Percentiles rank a stretch among this genome's conserved stretches.
Conservation (phyloP, 2,797 vertebrate species). For the Pseudochromis fuscus region DNA sequence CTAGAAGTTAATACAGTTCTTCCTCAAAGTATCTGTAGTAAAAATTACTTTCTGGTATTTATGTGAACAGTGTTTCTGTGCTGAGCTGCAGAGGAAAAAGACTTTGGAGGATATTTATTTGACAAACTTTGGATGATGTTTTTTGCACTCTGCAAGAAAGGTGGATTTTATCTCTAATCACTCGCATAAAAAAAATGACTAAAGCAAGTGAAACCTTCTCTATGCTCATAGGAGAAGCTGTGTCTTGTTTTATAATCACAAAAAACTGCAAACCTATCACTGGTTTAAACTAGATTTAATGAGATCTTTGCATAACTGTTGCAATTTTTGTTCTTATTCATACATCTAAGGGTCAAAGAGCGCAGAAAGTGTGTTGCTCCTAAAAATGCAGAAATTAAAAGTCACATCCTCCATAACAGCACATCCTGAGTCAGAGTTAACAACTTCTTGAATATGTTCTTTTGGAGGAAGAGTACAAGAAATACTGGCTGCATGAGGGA, state of each 20-base stretch:
- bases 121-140: slow-evolving; percentile 4
- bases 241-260: neutral
- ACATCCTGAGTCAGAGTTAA: neutral
- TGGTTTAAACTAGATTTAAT: neutral
- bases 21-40: too few relatives aligned
- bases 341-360: neutral
- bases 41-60: too few relatives aligned
- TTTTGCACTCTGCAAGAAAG: too few relatives aligned
- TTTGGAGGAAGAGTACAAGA: slow-evolving; percentile 3
- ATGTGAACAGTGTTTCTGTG: too few relatives aligned
- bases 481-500: slow-evolving; percentile 2
- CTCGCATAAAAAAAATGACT: neutral
- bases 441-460: slow-evolving; percentile 15
- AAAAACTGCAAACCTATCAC: neutral
- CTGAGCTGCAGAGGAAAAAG: too few relatives aligned
- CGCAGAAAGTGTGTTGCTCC: neutral
- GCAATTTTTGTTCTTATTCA: too few relatives aligned
- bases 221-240: neutral
- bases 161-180: neutral
- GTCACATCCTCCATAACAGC: slow-evolving; percentile 1
- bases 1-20: too few relatives aligned
- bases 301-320: neutral
- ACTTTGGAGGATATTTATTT: too few relatives aligned
- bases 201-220: neutral
- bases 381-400: slow-evolving; percentile 6